Base-by-base conservation (phyloP, 2,888 invertebrate genomes). In the Atrina japonica region DNA sequence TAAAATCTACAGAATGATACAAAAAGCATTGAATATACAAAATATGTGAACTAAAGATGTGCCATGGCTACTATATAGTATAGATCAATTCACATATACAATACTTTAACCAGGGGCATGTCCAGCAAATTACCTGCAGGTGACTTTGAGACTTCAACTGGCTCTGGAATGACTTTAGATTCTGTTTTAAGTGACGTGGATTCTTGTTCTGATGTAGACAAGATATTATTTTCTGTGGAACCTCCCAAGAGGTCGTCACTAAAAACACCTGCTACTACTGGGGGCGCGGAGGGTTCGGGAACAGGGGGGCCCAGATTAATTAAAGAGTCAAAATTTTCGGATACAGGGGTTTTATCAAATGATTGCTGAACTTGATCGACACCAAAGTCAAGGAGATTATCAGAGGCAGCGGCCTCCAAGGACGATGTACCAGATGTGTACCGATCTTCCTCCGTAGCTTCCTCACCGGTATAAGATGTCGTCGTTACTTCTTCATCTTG, bases 401-500 rank as follows among this genome's bases (percentile, higher is more conserved):
- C 56, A 43, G 60, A 41, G 60, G 60, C 67, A 43, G 53, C 52
- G 27, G 60, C 60, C 18, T 41, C 53, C 47, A 49, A 63, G 56
- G 71, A 53, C 21, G 73, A 27, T 59, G 63, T 70, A 71, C 78
- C 81, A 66, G 75, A 66, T 68, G 65, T 68, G 75, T 84, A 86
- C 69, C 80, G 80, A 75, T 86, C 85, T 58, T 83, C 85, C 68
- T 86, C 85, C 53, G 77, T 73, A 53, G 76, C 73, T 52, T 83
- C 82, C 69, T 81, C 83, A 72, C 78, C 83, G 25, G 78, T 69
- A 73, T 78, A 75, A 56, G 83, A 80, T 29, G 85, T 83, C 21
- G 85, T 83, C 27, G 85, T 81, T 56, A 85, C 70, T 71, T 81
- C 83, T 64, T 81, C 82, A 66, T 86, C 85, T 76, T 85, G 85